phyloP scores from a whole-genome alignment of 2,888 invertebrate species.

The Tetragonula carbonaria region DNA sequence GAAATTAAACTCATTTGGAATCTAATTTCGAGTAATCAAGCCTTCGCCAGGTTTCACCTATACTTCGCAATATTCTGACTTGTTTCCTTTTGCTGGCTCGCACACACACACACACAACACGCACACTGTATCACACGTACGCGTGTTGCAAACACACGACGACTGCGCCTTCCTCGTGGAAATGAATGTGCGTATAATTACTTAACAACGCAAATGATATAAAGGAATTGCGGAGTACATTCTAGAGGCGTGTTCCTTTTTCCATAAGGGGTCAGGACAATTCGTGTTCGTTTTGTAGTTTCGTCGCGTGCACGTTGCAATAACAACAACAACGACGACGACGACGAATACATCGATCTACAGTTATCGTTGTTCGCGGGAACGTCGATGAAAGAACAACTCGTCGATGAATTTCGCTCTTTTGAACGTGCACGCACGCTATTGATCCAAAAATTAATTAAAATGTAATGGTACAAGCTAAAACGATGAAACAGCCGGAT shows the following conservation, averaged over 20 bases:
- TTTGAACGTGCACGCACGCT: not conserved
- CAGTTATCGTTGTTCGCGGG: too few relatives aligned
- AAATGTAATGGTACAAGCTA: slow-evolving; percentile 26
- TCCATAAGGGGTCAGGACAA: not conserved
- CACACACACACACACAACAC: not conserved
- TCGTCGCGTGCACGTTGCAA: not conserved
- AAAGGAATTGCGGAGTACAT: slow-evolving; percentile 52
- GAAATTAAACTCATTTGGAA: slow-evolving; percentile 71
- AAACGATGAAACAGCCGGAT: not conserved
- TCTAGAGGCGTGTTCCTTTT: slow-evolving; percentile 23
- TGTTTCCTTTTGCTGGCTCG: not conserved
- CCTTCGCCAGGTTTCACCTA: slow-evolving; percentile 65
- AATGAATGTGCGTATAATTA: slow-evolving; percentile 61
- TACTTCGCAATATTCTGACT: slow-evolving; percentile 43
- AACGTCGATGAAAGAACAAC: slow-evolving; percentile 15
- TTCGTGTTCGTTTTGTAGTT: not conserved
- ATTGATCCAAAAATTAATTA: slow-evolving; percentile 44
- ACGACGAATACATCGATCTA: not conserved
- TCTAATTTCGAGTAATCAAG: slow-evolving; percentile 72
- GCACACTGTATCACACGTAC: not conserved
- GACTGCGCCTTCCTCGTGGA: not conserved
- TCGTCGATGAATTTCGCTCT: not conserved
- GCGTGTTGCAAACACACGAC: not conserved
- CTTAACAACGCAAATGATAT: slow-evolving; percentile 60
- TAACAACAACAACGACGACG: too few relatives aligned